A percentile compares a stretch with the other conserved stretches of the same genome.
phyloP scores from a whole-genome alignment of 37 sponge, comb jelly and placozoan species.

The Petrosia ficiformis region DNA sequence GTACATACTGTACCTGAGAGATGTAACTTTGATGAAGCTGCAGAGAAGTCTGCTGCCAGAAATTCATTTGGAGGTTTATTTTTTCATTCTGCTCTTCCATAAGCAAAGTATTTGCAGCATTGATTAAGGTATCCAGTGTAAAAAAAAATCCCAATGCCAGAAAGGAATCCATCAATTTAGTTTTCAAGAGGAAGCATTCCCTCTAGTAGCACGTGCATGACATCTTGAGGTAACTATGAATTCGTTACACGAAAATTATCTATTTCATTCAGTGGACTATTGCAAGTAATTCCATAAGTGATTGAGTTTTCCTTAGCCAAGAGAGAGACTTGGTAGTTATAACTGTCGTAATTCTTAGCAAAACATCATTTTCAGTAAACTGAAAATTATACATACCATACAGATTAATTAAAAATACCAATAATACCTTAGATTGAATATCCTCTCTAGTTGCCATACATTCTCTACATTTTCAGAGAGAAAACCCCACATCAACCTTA shows the following conservation, averaged over 20 bases:
- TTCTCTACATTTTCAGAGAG: slow-evolving; percentile 25
- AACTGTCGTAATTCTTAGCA: background rate
- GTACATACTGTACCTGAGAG: background rate
- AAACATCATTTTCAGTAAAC: slow-evolving; percentile 1
- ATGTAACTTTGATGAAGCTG: background rate
- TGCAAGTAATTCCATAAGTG: slow-evolving; percentile 35
- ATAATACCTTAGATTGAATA: background rate
- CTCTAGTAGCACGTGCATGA: slow-evolving; percentile 53
- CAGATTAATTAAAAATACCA: background rate
- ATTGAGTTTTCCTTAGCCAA: slow-evolving; percentile 13
- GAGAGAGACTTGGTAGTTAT: slow-evolving; percentile 36
- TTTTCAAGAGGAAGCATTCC: too few relatives aligned
- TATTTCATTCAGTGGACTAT: slow-evolving; percentile 31
- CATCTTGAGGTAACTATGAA: slow-evolving; percentile 40
- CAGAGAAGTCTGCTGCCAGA: background rate
- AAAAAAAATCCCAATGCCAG: slow-evolving; percentile 9
- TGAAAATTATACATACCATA: background rate
- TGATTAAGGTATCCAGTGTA: slow-evolving; percentile 26
- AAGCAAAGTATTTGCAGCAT: slow-evolving; percentile 19
- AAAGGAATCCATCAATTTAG: slow-evolving; percentile 9
- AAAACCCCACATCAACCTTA: slow-evolving; percentile 41
- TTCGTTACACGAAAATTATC: slow-evolving; percentile 44
- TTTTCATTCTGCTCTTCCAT: slow-evolving; percentile 9
- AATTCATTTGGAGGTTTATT: slow-evolving; percentile 17
- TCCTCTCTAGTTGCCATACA: slow-evolving; percentile 23